These are phyloP conservation scores for Himalopsyche tibetana DNA, from an alignment of 2,888 invertebrate species.

Conservation along the genomic window DNA sequence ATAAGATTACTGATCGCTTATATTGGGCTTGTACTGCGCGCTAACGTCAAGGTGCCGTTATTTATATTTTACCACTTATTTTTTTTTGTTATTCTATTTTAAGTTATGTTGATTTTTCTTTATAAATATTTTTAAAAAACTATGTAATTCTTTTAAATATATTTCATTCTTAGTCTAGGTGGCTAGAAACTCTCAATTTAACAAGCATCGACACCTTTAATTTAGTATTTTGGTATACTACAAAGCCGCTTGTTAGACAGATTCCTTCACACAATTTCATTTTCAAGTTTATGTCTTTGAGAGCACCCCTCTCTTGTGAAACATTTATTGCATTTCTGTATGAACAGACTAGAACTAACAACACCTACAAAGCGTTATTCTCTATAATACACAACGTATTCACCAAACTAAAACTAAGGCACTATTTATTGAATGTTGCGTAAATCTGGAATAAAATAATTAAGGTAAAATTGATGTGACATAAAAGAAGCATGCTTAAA, in stretches of 20 bases:
- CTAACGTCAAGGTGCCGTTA: no score
- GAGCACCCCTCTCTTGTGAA: constrained; percentile 46
- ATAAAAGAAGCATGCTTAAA: no score
- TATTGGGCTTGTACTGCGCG: no score
- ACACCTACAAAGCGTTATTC: background rate
- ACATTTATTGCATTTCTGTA: constrained; percentile 56
- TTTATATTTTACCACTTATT: no score
- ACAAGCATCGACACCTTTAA: background rate
- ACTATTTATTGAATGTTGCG: background rate
- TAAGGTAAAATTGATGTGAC: no score
- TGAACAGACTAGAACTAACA: constrained; percentile 27
- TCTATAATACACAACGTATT: background rate
- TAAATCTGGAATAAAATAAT: background rate
- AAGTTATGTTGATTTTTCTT: no score
- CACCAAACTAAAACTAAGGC: constrained; percentile 27
- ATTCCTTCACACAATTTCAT: constrained; percentile 56
- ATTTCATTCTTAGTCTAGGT: no score
- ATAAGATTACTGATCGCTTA: no score
- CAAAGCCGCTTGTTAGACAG: constrained; percentile 29
- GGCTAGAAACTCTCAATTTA: no score
- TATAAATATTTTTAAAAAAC: no score
- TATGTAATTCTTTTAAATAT: no score
- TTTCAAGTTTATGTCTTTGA: constrained; percentile 50
- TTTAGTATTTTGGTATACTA: background rate
- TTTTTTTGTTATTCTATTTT: no score